Evolutionary conservation across 2,888 invertebrate genomes (phyloP).

Genomic region (Agriopis leucophaearia): DNA sequence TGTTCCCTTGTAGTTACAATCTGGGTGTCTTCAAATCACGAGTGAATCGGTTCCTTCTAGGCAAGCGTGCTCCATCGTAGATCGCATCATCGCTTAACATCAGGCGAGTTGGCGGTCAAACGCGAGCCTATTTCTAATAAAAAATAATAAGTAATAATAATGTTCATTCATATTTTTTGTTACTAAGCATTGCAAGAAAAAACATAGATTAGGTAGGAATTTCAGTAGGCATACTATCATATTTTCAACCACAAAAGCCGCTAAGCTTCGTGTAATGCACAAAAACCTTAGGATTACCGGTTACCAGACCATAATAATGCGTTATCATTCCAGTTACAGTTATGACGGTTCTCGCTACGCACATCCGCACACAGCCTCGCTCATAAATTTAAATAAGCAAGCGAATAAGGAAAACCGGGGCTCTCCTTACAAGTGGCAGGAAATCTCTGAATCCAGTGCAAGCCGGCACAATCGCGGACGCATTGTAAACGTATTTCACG

Average conservation of each 20-base stretch:
- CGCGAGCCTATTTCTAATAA: too few relatives aligned
- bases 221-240: not conserved
- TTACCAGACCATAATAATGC: slow-evolving; percentile 14
- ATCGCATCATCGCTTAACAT: too few relatives aligned
- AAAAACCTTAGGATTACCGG: not conserved
- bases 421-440: slow-evolving; percentile 76
- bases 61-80: too few relatives aligned
- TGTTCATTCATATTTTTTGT: too few relatives aligned
- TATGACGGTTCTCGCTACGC: slow-evolving; percentile 10
- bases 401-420: slow-evolving; percentile 55
- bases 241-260: slow-evolving; percentile 1
- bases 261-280: slow-evolving; percentile 1
- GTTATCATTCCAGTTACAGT: slow-evolving; percentile 20
- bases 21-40: too few relatives aligned
- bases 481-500: slow-evolving; percentile 69
- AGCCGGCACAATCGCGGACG: slow-evolving; percentile 62
- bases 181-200: too few relatives aligned
- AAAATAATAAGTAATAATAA: too few relatives aligned
- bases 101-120: too few relatives aligned
- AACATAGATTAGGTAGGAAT: not conserved
- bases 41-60: too few relatives aligned
- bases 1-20: too few relatives aligned
- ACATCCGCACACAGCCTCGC: slow-evolving; percentile 40
- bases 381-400: slow-evolving; percentile 48
- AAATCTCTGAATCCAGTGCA: slow-evolving; percentile 68